Base-by-base conservation (phyloP, 1,140 invertebrate species). In the Pissodes strobi region DNA sequence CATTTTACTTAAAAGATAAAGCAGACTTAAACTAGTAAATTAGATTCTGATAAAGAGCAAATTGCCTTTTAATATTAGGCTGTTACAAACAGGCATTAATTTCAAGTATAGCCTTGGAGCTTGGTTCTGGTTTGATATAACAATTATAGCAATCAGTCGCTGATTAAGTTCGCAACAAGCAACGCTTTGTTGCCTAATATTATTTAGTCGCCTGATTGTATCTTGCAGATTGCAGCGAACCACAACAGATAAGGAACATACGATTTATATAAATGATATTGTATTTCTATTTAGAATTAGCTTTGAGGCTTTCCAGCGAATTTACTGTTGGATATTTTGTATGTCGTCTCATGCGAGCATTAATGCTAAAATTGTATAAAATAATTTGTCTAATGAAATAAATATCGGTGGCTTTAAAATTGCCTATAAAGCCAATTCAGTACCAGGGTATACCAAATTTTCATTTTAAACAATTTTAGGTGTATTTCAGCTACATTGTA, bases 231-330 rank as follows among this genome's bases (percentile, higher is more conserved):
- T 13, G 12, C n/a, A n/a, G n/a, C n/a, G n/a, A 22, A 1, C 2
- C 43, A 46, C 18, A 46, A 46, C 8, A 21, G 43, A 46, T 46
- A 46, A 46, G 19, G 43, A 46, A 21, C 43, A 46, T 46, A 46
- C 19, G 43, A 46, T 46, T 21, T 46, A 46, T 15, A 46, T 46
- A 21, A 19, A 18, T 46, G 10, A 19, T 46, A 18, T 21, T 46
- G 19, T 19, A 46, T 46, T 46, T 21, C 43, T 10, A 46, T 46
- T 46, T 46, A 21, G 43, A 46, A 21, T 21, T 22, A 13, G 21
- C 2, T 19, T 9, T 9, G 19, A 46, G 43, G 43, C 43, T 3
- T 21, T 46, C 19, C 5, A 46, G 6, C 38, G 19, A 46, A 46
- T 46, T 21, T 46, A 6, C 38, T 1, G 8, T 41, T 15, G 6